phyloP scores from a whole-genome alignment of 2,888 invertebrate species.

The Hartigia nigra region DNA sequence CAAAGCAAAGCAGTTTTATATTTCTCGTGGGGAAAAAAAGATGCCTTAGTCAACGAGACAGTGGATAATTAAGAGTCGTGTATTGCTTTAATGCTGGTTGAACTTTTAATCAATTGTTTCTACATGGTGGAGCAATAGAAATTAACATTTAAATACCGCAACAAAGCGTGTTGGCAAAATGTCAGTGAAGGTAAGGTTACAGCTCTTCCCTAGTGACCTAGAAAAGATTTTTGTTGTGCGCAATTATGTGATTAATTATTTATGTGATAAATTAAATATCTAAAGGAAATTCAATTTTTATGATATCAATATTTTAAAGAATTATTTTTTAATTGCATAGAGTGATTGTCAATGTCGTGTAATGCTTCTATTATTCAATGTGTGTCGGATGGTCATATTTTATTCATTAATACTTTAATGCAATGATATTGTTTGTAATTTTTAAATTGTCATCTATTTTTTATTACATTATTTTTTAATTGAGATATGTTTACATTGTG shows the following conservation, averaged over 20 bases:
- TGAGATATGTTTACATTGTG: neutral
- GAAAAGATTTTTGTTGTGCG: neutral
- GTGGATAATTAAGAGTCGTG: neutral
- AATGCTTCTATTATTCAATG: neutral
- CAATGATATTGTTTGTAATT: neutral
- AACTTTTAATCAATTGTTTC: neutral
- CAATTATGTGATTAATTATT: neutral
- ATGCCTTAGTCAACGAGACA: neutral
- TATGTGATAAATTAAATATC: no score
- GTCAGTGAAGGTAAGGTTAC: constrained; percentile 60
- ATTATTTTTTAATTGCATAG: neutral
- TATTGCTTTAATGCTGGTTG: neutral
- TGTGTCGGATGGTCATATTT: neutral
- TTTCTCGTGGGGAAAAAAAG: neutral
- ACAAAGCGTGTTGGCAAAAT: constrained; percentile 49
- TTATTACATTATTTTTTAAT: neutral
- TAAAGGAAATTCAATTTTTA: no score
- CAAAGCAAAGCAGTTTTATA: constrained; percentile 23
- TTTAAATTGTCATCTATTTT: neutral
- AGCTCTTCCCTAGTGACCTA: neutral
- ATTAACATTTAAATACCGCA: constrained; percentile 38
- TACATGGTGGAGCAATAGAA: neutral
- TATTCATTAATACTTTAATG: neutral
- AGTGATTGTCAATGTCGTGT: neutral
- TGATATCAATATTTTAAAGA: neutral